These are phyloP conservation scores for Himalopsyche kuldschensis DNA, from an alignment of 2,888 invertebrate genomes.

Conservation along the genomic window DNA sequence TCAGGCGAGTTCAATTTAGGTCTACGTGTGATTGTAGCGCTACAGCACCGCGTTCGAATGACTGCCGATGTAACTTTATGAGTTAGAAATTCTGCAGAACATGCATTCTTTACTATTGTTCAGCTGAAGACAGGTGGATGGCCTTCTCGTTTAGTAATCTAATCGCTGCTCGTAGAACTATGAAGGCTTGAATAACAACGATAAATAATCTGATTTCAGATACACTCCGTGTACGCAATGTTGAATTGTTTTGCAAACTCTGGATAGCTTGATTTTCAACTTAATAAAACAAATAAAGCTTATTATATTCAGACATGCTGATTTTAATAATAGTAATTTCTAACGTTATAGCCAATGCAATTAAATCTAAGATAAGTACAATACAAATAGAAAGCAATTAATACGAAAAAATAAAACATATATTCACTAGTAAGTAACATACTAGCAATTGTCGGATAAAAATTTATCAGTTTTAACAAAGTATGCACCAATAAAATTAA, in stretches of 20 bases:
- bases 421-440: too few species aligned
- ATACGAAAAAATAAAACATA: too few species aligned
- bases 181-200: neutral
- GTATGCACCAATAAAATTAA: too few species aligned
- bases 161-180: neutral
- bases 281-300: too few species aligned
- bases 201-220: neutral
- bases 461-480: too few species aligned
- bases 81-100: neutral
- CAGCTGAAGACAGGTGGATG: neutral
- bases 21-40: neutral
- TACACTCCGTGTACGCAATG: neutral
- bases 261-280: too few species aligned
- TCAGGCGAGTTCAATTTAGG: conserved; percentile 10
- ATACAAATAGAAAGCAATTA: too few species aligned
- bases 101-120: neutral
- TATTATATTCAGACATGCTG: too few species aligned
- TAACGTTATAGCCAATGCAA: too few species aligned
- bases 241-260: neutral
- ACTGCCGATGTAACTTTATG: neutral
- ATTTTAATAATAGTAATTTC: too few species aligned
- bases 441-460: too few species aligned
- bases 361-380: too few species aligned
- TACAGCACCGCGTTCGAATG: neutral
- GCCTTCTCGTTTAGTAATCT: neutral